These are phyloP conservation scores for Phalangium opilio DNA, from an alignment of 2,888 invertebrate genomes.

Conservation along the genomic window DNA sequence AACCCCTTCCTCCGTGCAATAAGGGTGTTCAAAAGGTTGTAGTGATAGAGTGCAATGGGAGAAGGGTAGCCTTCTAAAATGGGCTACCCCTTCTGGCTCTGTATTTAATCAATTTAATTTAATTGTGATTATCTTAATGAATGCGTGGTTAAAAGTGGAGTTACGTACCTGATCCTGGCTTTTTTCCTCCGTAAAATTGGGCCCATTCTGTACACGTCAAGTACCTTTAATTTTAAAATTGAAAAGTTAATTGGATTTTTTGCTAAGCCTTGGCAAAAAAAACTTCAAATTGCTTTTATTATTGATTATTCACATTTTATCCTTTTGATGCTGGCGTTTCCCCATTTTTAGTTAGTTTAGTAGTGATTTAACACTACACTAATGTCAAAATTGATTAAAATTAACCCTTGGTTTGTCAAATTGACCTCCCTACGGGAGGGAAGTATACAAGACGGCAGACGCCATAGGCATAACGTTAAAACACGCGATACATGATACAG, in stretches of 20 bases:
- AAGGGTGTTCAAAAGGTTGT: conserved; percentile 80
- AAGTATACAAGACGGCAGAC: too few species aligned
- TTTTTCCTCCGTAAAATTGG: conserved; percentile 76
- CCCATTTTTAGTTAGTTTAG: too few species aligned
- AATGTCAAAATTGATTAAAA: too few species aligned
- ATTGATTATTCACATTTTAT: conserved; percentile 56
- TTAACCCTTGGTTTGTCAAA: too few species aligned
- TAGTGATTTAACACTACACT: too few species aligned
- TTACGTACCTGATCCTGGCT: conserved; percentile 24
- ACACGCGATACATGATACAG: too few species aligned
- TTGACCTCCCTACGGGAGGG: too few species aligned
- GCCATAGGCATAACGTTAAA: too few species aligned
- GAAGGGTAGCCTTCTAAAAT: conserved; percentile 80
- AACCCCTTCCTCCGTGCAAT: conserved; percentile 76
- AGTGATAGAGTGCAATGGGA: conserved; percentile 68
- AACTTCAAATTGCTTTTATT: background rate
- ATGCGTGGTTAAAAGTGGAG: too few species aligned
- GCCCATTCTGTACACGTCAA: conserved; percentile 76
- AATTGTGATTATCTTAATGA: too few species aligned
- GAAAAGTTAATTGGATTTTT: too few species aligned
- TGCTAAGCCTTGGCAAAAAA: background rate
- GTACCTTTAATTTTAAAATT: conserved; percentile 42
- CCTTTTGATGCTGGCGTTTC: conserved; percentile 83
- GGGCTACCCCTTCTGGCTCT: conserved; percentile 31
- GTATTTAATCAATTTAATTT: conserved; percentile 25